Evolutionary conservation across 2,797 vertebrate genomes (phyloP).

Genomic region (Propithecus perrieri): DNA sequence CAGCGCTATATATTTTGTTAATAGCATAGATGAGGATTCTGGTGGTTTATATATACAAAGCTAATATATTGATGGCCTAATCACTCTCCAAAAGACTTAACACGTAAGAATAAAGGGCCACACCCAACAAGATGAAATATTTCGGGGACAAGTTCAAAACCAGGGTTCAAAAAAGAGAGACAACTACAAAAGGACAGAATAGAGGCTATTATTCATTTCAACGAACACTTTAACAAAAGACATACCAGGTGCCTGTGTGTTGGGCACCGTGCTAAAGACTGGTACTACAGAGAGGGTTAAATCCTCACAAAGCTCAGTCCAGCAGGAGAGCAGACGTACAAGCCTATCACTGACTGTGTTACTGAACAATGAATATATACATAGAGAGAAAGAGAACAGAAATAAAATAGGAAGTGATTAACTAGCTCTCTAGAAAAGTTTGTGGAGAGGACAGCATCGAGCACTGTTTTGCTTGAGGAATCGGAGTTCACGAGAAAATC

Average conservation of each 20-base stretch:
- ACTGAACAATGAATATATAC: not conserved
- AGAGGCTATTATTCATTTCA: not conserved
- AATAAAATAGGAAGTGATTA: not conserved
- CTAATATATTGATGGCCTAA: not conserved
- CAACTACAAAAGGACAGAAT: not conserved
- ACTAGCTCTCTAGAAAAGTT: not conserved
- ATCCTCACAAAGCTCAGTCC: not conserved
- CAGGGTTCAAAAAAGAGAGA: not conserved
- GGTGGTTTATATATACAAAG: not conserved
- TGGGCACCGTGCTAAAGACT: not conserved
- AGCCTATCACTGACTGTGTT: not conserved
- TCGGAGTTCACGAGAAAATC: not conserved
- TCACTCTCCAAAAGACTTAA: not conserved
- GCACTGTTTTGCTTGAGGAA: not conserved
- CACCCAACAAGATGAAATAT: not conserved
- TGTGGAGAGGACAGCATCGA: not conserved
- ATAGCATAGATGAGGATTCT: not conserved
- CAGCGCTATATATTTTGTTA: not conserved
- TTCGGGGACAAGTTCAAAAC: not conserved
- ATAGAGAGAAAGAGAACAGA: not conserved
- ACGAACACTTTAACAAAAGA: not conserved
- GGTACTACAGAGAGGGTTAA: not conserved
- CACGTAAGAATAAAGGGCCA: not conserved
- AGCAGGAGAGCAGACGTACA: not conserved
- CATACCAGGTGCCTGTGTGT: not conserved